phyloP scores from a whole-genome alignment of 2,113 vertebrate genomes.

The Phaethornis superciliosus region DNA sequence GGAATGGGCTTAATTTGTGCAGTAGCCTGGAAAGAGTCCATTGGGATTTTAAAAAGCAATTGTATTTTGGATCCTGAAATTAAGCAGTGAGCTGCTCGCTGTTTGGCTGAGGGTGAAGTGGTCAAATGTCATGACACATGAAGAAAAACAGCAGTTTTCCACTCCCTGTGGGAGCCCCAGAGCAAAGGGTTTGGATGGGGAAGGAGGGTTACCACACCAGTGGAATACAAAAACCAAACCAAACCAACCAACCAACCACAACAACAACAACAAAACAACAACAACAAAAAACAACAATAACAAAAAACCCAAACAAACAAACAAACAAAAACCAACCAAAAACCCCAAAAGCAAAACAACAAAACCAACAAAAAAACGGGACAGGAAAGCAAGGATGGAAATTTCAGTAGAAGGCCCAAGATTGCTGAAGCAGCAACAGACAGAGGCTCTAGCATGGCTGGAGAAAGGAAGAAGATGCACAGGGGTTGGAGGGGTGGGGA shows the following conservation, averaged over 20 bases:
- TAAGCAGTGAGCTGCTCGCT: neutral
- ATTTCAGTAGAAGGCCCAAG: conserved; percentile 18
- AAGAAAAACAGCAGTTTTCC: conserved; percentile 56
- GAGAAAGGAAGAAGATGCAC: conserved; percentile 12
- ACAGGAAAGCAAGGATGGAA: conserved; percentile 13
- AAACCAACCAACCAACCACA: neutral
- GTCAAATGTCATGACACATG: conserved; percentile 53
- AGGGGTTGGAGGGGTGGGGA: neutral
- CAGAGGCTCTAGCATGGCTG: neutral
- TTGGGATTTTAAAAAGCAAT: conserved; percentile 63
- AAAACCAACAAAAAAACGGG: neutral
- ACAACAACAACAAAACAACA: too few species aligned
- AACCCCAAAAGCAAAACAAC: too few species aligned
- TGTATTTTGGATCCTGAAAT: conserved; percentile 62
- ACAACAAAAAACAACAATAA: too few species aligned
- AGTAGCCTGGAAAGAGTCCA: conserved; percentile 60
- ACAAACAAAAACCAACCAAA: too few species aligned
- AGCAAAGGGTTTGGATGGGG: neutral
- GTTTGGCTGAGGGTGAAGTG: conserved; percentile 52
- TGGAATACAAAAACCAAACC: neutral
- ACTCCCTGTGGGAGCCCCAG: neutral
- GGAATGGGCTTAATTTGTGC: conserved; percentile 55
- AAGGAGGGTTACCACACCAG: neutral
- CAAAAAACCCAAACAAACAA: too few species aligned
- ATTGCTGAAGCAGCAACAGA: neutral